A percentile compares a stretch with the other conserved stretches of the same genome.
phyloP scores from a whole-genome alignment of 64 coral and sea anemone genomes.

The Pocillopora damicornis region DNA sequence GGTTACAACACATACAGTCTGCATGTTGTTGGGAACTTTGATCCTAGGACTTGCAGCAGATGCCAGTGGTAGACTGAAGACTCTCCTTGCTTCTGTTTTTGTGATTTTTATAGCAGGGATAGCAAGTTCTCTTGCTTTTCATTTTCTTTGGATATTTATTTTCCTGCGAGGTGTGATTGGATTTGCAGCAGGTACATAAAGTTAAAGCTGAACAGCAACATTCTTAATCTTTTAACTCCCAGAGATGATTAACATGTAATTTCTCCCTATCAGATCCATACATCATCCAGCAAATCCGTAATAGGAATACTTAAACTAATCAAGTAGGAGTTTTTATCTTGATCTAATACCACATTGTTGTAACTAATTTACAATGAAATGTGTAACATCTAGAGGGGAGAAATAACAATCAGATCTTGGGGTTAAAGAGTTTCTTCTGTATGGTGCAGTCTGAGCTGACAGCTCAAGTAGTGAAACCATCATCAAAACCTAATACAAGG shows the following conservation, averaged over 20 bases:
- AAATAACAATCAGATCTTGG: no score
- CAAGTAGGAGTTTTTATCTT: no score
- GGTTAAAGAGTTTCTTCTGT: no score
- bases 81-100: conserved; percentile 37
- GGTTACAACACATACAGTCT: conserved; percentile 22
- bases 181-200: conserved; percentile 54
- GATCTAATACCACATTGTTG: no score
- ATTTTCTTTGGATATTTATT: conserved; percentile 12
- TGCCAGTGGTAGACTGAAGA: conserved; percentile 51
- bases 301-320: not conserved
- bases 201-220: not conserved
- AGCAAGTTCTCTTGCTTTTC: conserved; percentile 46
- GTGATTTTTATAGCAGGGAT: conserved; percentile 56
- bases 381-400: no score
- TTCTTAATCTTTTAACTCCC: not conserved
- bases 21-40: conserved; percentile 50
- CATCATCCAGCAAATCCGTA: not conserved
- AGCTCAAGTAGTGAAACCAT: no score
- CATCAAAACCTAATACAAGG: not conserved
- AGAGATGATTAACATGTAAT: not conserved
- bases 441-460: no score
- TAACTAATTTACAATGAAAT: no score
- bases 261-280: no score
- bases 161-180: conserved; percentile 40
- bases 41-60: conserved; percentile 50